Evolutionary conservation across 2,113 vertebrate genomes (phyloP).

Genomic region (Amphilophus citrinellus): DNA sequence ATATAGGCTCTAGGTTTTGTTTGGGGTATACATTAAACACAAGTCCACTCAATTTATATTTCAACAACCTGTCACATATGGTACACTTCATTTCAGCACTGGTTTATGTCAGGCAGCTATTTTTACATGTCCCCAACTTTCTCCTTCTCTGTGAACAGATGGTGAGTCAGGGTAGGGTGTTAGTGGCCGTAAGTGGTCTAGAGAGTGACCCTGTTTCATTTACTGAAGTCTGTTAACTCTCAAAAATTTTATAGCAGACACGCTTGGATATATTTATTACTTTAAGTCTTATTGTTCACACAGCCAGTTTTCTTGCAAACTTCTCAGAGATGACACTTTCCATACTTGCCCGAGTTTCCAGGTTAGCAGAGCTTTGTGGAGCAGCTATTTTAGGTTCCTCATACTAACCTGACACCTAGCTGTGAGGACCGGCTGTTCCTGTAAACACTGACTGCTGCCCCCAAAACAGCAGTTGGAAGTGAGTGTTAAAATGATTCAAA

Average conservation of each 20-base stretch:
- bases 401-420: slow-evolving; percentile 67
- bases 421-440: slow-evolving; percentile 33
- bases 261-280: neutral
- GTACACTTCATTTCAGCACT: neutral
- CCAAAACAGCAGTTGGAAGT: slow-evolving; percentile 25
- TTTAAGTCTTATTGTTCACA: neutral
- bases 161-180: neutral
- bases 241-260: neutral
- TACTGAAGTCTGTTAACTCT: neutral
- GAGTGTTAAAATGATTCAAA: neutral
- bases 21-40: neutral
- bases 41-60: neutral
- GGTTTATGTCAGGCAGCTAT: slow-evolving; percentile 18
- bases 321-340: neutral
- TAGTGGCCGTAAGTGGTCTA: neutral
- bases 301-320: neutral
- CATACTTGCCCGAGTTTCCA: slow-evolving; percentile 25
- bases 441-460: slow-evolving; percentile 53
- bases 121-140: slow-evolving; percentile 15
- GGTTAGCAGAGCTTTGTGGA: slow-evolving; percentile 41
- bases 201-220: neutral
- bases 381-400: slow-evolving; percentile 63
- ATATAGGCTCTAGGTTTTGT: neutral
- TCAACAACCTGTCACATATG: slow-evolving; percentile 15
- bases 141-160: slow-evolving; percentile 16